Evolutionary conservation across 2,113 vertebrate genomes (phyloP).

Genomic region (Hippocampus zosterae): DNA sequence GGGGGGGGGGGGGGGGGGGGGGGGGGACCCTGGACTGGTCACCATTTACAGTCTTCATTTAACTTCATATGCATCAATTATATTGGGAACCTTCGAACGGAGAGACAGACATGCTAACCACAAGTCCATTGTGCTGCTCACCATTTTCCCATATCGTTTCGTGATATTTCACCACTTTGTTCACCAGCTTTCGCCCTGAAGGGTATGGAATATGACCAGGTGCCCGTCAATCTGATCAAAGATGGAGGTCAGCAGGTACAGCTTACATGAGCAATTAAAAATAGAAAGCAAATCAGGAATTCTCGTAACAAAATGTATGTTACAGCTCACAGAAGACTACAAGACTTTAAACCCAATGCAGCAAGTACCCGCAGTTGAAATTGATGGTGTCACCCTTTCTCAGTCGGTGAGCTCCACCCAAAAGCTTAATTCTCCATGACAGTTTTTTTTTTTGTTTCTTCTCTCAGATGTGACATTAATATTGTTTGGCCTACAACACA

Average conservation of each 20-base stretch:
- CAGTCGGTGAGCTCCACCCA: conserved; percentile 82
- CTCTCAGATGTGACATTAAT: not conserved
- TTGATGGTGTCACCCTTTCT: conserved; percentile 82
- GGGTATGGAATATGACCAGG: conserved; percentile 81
- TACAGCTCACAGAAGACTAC: conserved; percentile 79
- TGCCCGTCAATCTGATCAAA: conserved; percentile 82
- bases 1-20: no score
- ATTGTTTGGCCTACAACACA: conserved; percentile 35
- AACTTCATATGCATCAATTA: no score
- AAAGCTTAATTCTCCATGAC: not conserved
- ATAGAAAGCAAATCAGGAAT: not conserved
- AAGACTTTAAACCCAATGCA: conserved; percentile 89
- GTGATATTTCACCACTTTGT: conserved; percentile 18
- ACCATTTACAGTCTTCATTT: no score
- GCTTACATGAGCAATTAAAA: not conserved
- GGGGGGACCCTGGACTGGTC: no score
- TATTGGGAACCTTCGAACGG: no score
- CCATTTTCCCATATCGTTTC: no score
- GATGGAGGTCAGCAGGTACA: conserved; percentile 90
- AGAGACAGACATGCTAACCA: no score
- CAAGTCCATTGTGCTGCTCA: no score
- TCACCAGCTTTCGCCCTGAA: conserved; percentile 88
- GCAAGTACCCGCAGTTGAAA: conserved; percentile 88
- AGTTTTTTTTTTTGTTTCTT: not conserved
- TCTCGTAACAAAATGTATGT: conserved; percentile 6